Evolutionary conservation across 2,113 vertebrate genomes (phyloP).

Genomic region (Cebidichthys violaceus): DNA sequence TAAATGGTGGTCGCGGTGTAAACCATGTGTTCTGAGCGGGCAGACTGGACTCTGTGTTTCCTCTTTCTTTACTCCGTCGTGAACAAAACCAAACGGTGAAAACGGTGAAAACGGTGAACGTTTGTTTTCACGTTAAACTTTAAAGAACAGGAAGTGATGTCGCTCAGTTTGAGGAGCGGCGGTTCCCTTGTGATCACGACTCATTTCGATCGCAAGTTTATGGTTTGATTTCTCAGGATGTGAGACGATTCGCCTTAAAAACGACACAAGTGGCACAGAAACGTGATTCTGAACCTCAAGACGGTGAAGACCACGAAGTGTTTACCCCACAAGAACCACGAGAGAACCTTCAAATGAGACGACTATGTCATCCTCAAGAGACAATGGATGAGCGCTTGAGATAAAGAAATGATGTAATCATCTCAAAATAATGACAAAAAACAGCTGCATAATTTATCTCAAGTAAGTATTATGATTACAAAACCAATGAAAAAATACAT

Average conservation of each 20-base stretch:
- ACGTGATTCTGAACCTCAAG: not conserved
- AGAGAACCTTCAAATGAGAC: no score
- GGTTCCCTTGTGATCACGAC: not conserved
- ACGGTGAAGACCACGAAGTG: not conserved
- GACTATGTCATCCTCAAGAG: no score
- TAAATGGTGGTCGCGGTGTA: constrained; percentile 74
- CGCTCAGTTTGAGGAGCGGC: not conserved
- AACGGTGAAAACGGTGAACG: not conserved
- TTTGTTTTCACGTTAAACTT: not conserved
- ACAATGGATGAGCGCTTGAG: not conserved
- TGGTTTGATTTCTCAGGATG: constrained; percentile 3
- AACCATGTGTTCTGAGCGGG: constrained; percentile 58
- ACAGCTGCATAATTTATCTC: not conserved
- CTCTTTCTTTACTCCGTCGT: constrained; percentile 23
- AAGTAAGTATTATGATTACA: not conserved
- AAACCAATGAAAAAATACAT: not conserved
- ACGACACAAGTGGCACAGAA: not conserved
- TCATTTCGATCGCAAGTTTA: not conserved
- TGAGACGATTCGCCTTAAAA: not conserved
- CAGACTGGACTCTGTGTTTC: constrained; percentile 57
- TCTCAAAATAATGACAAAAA: not conserved
- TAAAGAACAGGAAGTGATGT: not conserved
- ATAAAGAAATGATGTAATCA: not conserved
- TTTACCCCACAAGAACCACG: no score
- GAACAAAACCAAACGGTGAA: not conserved